phyloP scores from a whole-genome alignment of 2,888 invertebrate genomes.

The Monochamus alternatus region DNA sequence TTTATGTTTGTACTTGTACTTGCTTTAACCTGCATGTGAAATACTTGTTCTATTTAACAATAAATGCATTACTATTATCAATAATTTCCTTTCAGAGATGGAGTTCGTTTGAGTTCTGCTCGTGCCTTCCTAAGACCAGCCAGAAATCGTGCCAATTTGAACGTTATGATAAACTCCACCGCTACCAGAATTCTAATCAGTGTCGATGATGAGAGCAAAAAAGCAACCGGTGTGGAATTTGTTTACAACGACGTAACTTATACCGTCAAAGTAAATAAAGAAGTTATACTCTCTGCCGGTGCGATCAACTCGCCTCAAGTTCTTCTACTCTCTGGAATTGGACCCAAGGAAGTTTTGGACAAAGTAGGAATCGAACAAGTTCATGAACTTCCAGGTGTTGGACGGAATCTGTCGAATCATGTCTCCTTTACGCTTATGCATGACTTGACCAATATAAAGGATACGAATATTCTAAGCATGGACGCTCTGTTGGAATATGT shows the following conservation, averaged over 20 bases:
- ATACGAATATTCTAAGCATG: slow-evolving; percentile 72
- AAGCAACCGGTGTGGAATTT: slow-evolving; percentile 76
- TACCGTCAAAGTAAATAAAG: slow-evolving; percentile 72
- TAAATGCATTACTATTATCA: slow-evolving; percentile 8
- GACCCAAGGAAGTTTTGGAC: slow-evolving; percentile 75
- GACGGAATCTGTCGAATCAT: slow-evolving; percentile 80
- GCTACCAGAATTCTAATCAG: slow-evolving; percentile 74
- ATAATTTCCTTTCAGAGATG: slow-evolving; percentile 43
- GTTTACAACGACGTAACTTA: slow-evolving; percentile 71
- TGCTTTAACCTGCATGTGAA: too few relatives aligned
- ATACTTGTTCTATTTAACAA: too few relatives aligned
- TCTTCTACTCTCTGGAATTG: slow-evolving; percentile 79
- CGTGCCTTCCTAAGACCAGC: slow-evolving; percentile 76
- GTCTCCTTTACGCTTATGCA: slow-evolving; percentile 62
- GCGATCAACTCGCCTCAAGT: slow-evolving; percentile 77
- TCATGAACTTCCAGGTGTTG: slow-evolving; percentile 78
- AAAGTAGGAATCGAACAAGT: slow-evolving; percentile 75
- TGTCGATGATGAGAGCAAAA: slow-evolving; percentile 63
- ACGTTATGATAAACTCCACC: slow-evolving; percentile 76
- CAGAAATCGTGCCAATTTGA: slow-evolving; percentile 74
- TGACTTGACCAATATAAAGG: slow-evolving; percentile 1
- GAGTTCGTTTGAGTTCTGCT: slow-evolving; percentile 71
- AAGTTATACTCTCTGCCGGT: slow-evolving; percentile 77
- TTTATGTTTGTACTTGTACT: too few relatives aligned
- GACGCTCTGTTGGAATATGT: slow-evolving; percentile 75